Evolutionary conservation across 1,140 invertebrate species (phyloP).

Genomic region (Leucophenga varia): DNA sequence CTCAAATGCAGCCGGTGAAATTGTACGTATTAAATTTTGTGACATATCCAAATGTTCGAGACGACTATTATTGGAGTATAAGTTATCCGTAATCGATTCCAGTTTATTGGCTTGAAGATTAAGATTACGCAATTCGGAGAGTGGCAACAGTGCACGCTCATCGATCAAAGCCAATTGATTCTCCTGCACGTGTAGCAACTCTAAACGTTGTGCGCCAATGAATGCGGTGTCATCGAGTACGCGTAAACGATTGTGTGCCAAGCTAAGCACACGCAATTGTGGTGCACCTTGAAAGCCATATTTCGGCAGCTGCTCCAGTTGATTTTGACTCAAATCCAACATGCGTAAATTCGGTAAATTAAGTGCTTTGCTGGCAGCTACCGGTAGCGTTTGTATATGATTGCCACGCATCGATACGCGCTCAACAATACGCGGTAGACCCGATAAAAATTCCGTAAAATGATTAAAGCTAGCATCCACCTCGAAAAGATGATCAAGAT

Average conservation of each 20-base stretch:
- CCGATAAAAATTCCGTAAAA: slow-evolving; percentile 69
- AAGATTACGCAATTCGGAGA: slow-evolving; percentile 66
- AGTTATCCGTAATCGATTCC: slow-evolving; percentile 67
- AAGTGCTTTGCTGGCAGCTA: slow-evolving; percentile 65
- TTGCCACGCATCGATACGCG: slow-evolving; percentile 75
- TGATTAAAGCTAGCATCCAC: slow-evolving; percentile 77
- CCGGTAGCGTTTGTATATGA: slow-evolving; percentile 68
- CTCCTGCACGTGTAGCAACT: slow-evolving; percentile 74
- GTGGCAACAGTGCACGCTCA: slow-evolving; percentile 66
- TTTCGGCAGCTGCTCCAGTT: slow-evolving; percentile 68
- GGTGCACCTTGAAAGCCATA: slow-evolving; percentile 68
- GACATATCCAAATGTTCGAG: slow-evolving; percentile 73
- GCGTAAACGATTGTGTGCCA: slow-evolving; percentile 76
- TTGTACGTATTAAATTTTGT: slow-evolving; percentile 72
- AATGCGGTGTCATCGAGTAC: slow-evolving; percentile 71
- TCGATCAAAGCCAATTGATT: slow-evolving; percentile 72
- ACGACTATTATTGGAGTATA: slow-evolving; percentile 66
- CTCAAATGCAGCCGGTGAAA: slow-evolving; percentile 66
- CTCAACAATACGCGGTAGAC: slow-evolving; percentile 74
- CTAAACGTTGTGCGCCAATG: slow-evolving; percentile 68
- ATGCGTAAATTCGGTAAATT: slow-evolving; percentile 70
- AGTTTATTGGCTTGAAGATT: slow-evolving; percentile 77
- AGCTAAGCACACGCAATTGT: slow-evolving; percentile 70
- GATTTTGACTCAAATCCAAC: slow-evolving; percentile 76
- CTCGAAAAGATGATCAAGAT: slow-evolving; percentile 73